These are phyloP conservation scores for Alligator sinensis DNA, from an alignment of 2,113 vertebrate genomes.

Conservation along the genomic window DNA sequence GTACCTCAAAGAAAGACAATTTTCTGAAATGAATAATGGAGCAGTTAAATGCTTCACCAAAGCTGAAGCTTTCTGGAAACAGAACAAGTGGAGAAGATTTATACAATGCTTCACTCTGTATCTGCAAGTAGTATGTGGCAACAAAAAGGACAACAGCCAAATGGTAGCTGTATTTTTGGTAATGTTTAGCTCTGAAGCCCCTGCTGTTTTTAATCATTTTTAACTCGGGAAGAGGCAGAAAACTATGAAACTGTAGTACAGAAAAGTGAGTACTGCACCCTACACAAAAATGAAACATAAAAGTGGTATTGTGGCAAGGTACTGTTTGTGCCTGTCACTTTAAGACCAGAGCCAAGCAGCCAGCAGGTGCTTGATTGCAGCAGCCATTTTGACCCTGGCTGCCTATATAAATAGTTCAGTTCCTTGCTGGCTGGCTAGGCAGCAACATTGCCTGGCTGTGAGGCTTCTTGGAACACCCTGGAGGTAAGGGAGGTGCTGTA, in stretches of 20 bases:
- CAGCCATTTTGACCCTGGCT: too few relatives aligned
- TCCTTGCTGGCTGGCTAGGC: too few relatives aligned
- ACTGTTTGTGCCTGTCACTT: too few relatives aligned
- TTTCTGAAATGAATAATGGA: neutral
- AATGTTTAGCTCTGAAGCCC: neutral
- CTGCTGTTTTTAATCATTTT: neutral
- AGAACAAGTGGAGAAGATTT: neutral
- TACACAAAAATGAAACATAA: neutral
- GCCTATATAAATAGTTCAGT: too few relatives aligned
- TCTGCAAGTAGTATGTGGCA: neutral
- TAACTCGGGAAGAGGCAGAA: neutral
- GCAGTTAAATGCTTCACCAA: neutral
- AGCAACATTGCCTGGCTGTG: too few relatives aligned
- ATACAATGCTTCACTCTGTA: neutral
- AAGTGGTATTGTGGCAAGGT: neutral
- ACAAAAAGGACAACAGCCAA: neutral
- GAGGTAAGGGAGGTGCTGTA: too few relatives aligned
- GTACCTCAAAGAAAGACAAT: neutral
- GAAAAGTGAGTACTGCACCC: neutral
- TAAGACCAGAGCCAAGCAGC: too few relatives aligned
- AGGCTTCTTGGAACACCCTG: too few relatives aligned
- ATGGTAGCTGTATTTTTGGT: neutral
- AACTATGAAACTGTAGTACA: too few relatives aligned
- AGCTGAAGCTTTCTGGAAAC: neutral
- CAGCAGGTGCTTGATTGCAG: too few relatives aligned